Evolutionary conservation across 2,888 invertebrate species (phyloP).

Genomic region (Hirtodrosophila histrioides): DNA sequence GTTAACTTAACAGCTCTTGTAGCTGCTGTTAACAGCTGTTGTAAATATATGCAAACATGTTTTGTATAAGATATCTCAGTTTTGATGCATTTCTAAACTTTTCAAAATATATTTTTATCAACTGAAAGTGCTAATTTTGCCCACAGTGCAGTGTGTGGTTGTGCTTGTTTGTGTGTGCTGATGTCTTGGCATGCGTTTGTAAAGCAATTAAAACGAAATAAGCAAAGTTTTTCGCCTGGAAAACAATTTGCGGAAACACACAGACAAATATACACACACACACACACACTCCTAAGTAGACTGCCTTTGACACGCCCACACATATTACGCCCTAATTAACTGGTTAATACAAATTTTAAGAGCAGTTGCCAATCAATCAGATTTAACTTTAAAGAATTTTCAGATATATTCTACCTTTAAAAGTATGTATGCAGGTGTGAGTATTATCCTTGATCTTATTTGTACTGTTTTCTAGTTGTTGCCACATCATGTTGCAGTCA

Average conservation of each 20-base stretch:
- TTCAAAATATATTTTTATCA: no score
- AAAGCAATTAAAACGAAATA: slow-evolving; percentile 73
- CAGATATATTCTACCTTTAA: slow-evolving; percentile 2
- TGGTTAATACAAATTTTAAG: slow-evolving; percentile 9
- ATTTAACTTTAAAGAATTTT: slow-evolving; percentile 33
- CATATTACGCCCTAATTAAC: slow-evolving; percentile 22
- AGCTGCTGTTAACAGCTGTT: no score
- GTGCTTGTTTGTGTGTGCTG: slow-evolving; percentile 21
- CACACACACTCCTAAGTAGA: background rate
- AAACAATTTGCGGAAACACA: slow-evolving; percentile 47
- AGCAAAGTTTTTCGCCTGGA: slow-evolving; percentile 38
- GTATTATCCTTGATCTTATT: slow-evolving; percentile 64
- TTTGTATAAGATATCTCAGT: no score
- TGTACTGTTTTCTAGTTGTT: slow-evolving; percentile 24
- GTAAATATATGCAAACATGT: no score
- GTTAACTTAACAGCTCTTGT: no score
- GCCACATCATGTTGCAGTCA: slow-evolving; percentile 41
- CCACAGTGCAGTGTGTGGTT: background rate
- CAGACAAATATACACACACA: slow-evolving; percentile 12
- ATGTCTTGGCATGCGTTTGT: slow-evolving; percentile 48
- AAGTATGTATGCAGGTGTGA: no score
- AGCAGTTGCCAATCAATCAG: slow-evolving; percentile 54
- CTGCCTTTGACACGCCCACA: slow-evolving; percentile 2
- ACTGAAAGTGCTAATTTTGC: no score
- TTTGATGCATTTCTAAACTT: no score